Evolutionary conservation across 2,888 invertebrate species (phyloP), one percentile per base, ranked within the genome.

Genomic region (Neoascia interrupta): DNA sequence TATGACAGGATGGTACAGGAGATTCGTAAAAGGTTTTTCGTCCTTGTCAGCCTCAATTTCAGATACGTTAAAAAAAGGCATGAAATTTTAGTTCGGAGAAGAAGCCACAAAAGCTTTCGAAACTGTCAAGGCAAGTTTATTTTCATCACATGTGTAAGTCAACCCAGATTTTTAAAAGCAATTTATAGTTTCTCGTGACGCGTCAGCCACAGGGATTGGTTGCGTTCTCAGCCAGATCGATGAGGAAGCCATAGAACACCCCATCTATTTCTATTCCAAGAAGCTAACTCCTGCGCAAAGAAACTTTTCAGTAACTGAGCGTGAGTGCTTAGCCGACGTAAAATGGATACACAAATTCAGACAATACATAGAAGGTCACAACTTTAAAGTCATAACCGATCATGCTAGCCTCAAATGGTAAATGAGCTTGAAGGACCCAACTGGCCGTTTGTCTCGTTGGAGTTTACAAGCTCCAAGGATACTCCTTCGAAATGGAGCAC

Each of bases 291-390:
- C 10, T 1, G 31, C 47, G 2, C 47, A 37, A 37, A 37, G 3
- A 3, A 68, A 56, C n/a, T 68, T 45, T 21, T 36, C 21, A 5
- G 31, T 54, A 0, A 64, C 56, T 0, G 56, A 56, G n/a, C 23
- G 43, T 4, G 47, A 66, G 23, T 54, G 54, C 15, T 26, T 43
- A 11, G 66, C 45, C 8, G 66, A 21, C 10, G 49, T 49, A 5
- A 3, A 15, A 16, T 16, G 31, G 2, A 11, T 56, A 3, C 1
- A 56, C 3, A 19, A 56, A 1, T 56, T 56, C 13, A 23, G 41
- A 1, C 11, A n/a, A n/a, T n/a, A n/a, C n/a, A n/a, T n/a, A n/a
- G n/a, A n/a, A n/a, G n/a, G n/a, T n/a, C n/a, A n/a, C n/a, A n/a
- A n/a, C n/a, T n/a, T n/a, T n/a, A n/a, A n/a, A n/a, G n/a, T n/a